Evolutionary conservation across 1,140 invertebrate species (phyloP).

Genomic region (Plutomurus gul): DNA sequence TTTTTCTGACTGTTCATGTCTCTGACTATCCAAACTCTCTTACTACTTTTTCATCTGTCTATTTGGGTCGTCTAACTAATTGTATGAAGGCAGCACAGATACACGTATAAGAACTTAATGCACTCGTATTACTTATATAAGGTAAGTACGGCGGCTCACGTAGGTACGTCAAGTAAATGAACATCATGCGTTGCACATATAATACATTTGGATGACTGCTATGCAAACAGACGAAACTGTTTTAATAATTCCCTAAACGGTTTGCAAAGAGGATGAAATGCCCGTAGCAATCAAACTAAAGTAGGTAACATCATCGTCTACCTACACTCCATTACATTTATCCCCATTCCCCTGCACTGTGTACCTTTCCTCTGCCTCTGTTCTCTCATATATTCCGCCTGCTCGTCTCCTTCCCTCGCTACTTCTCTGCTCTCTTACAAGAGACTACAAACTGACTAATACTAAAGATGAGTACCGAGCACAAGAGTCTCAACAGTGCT

Average conservation of each 20-base stretch:
- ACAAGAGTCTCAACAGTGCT: background rate
- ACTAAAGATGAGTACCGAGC: background rate
- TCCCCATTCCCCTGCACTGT: background rate
- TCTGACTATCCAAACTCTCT: too few species aligned
- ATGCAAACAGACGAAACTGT: slow-evolving; percentile 31
- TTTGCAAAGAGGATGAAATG: slow-evolving; percentile 33
- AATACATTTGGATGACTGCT: slow-evolving; percentile 32
- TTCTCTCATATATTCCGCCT: background rate
- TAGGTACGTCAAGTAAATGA: slow-evolving; percentile 12
- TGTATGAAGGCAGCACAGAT: too few species aligned
- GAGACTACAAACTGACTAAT: background rate
- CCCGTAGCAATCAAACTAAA: slow-evolving; percentile 7
- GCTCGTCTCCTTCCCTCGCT: background rate
- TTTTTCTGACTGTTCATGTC: too few species aligned
- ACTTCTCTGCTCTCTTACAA: background rate
- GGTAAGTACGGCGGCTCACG: background rate
- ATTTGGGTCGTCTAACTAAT: too few species aligned
- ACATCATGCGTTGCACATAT: background rate
- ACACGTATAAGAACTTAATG: too few species aligned
- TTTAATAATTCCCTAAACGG: slow-evolving; percentile 42
- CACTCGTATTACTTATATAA: too few species aligned
- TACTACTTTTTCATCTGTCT: too few species aligned
- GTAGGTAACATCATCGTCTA: background rate
- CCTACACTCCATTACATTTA: background rate
- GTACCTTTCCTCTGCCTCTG: slow-evolving; percentile 17